A percentile compares a stretch with the other conserved stretches of the same genome.
These are phyloP conservation scores for Rhopalosiphum nymphaeae DNA, from an alignment of 2,888 invertebrate species.

Conservation along the genomic window DNA sequence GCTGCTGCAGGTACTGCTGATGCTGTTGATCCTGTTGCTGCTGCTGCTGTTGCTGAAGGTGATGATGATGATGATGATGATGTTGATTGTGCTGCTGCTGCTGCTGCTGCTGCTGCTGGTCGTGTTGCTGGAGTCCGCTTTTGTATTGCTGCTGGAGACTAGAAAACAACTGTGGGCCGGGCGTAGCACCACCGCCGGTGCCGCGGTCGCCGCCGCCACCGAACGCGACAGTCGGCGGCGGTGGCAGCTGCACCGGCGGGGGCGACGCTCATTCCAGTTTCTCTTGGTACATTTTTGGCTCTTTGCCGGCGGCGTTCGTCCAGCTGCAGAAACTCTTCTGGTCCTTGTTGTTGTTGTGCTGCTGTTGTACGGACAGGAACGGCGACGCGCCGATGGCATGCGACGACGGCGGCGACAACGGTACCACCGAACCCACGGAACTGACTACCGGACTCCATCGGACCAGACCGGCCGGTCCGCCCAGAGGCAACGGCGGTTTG, in stretches of 20 bases:
- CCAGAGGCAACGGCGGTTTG: slow-evolving; percentile 73
- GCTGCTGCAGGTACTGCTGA: background rate
- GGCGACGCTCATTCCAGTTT: slow-evolving; percentile 58
- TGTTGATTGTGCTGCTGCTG: background rate
- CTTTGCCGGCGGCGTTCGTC: slow-evolving; percentile 43
- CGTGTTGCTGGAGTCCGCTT: slow-evolving; percentile 31
- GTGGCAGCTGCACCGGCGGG: slow-evolving; percentile 21
- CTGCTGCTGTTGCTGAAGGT: background rate
- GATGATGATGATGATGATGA: background rate
- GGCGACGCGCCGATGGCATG: slow-evolving; percentile 70
- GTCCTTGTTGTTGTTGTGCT: slow-evolving; percentile 47
- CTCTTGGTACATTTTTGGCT: slow-evolving; percentile 58
- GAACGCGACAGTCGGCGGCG: slow-evolving; percentile 17
- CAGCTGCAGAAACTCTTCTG: slow-evolving; percentile 41
- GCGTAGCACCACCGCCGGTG: background rate
- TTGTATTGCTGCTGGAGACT: slow-evolving; percentile 56
- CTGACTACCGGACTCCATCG: slow-evolving; percentile 59
- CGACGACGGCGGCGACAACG: slow-evolving; percentile 72
- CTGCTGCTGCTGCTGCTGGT: background rate
- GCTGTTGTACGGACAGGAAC: slow-evolving; percentile 57
- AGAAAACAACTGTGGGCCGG: slow-evolving; percentile 50
- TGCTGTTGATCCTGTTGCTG: background rate
- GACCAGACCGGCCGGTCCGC: slow-evolving; percentile 51
- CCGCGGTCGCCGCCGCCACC: background rate
- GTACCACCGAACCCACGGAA: slow-evolving; percentile 52